These are phyloP conservation scores for Patella depressa DNA, from an alignment of 2,888 invertebrate species.

Conservation along the genomic window DNA sequence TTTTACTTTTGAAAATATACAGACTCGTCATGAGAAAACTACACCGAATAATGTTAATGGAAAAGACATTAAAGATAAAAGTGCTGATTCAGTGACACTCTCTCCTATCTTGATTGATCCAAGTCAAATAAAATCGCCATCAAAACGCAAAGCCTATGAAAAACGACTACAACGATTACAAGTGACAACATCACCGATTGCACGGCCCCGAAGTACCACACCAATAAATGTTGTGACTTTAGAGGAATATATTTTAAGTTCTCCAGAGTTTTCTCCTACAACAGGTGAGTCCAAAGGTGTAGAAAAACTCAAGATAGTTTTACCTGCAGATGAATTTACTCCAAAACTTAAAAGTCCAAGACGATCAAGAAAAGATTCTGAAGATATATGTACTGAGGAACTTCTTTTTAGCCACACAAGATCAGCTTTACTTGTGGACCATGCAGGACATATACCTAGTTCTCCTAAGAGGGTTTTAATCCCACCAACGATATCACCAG, in stretches of 20 bases:
- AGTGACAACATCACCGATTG: constrained; percentile 61
- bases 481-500: constrained; percentile 60
- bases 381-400: constrained; percentile 59
- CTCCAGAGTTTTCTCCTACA: constrained; percentile 52
- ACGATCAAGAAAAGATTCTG: constrained; percentile 34
- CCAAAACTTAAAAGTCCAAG: constrained; percentile 50
- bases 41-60: constrained; percentile 7
- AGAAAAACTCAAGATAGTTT: constrained; percentile 61
- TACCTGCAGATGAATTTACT: constrained; percentile 58
- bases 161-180: constrained; percentile 58
- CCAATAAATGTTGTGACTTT: constrained; percentile 62
- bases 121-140: constrained; percentile 54
- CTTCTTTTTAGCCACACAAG: constrained; percentile 60
- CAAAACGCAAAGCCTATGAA: constrained; percentile 62
- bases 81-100: constrained; percentile 22
- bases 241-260: constrained; percentile 62
- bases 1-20: constrained; percentile 12
- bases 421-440: constrained; percentile 57
- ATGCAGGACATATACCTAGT: constrained; percentile 45
- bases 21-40: constrained; percentile 9
- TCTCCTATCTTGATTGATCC: constrained; percentile 46
- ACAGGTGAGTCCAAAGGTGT: constrained; percentile 33
- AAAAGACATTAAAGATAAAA: constrained; percentile 4
- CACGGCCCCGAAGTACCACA: constrained; percentile 61
- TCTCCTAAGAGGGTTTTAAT: constrained; percentile 61